These are phyloP conservation scores for Drosophila anomelani DNA, from an alignment of 2,888 invertebrate genomes.

Conservation along the genomic window DNA sequence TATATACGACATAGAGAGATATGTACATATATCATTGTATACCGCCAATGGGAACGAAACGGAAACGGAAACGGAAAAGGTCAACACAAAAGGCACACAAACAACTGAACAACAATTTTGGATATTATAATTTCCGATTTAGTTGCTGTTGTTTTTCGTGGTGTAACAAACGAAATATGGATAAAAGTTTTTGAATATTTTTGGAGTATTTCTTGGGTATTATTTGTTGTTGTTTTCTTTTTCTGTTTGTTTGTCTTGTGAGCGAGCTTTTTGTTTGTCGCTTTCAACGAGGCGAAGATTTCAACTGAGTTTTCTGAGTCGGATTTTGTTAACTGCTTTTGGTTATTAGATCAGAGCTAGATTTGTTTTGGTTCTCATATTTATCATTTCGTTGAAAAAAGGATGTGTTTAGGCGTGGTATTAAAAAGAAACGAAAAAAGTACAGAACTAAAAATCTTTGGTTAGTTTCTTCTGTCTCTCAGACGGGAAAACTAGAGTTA, in stretches of 20 bases:
- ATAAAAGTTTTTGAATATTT: constrained; percentile 47
- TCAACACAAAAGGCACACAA: constrained; percentile 44
- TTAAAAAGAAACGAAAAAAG: constrained; percentile 76
- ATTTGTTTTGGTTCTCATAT: constrained; percentile 83
- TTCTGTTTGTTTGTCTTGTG: constrained; percentile 67
- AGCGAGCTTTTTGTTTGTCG: constrained; percentile 62
- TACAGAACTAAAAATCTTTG: constrained; percentile 65
- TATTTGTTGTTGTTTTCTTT: constrained; percentile 11
- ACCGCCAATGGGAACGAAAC: constrained; percentile 53
- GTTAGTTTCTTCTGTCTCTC: constrained; percentile 52
- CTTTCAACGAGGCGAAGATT: constrained; percentile 62
- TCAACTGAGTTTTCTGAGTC: constrained; percentile 61
- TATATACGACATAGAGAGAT: constrained; percentile 58
- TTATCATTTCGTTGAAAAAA: constrained; percentile 84
- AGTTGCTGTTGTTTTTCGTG: constrained; percentile 45
- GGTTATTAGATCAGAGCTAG: constrained; percentile 49
- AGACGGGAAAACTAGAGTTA: constrained; percentile 55
- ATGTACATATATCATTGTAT: constrained; percentile 54
- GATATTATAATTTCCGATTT: constrained; percentile 48
- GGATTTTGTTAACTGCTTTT: constrained; percentile 45
- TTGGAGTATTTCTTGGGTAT: constrained; percentile 43
- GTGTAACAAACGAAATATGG: constrained; percentile 67
- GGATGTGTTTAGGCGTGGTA: constrained; percentile 85
- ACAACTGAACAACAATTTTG: constrained; percentile 45
- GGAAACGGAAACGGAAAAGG: constrained; percentile 27